A percentile compares a stretch with the other conserved stretches of the same genome.
phyloP scores from a whole-genome alignment of 2,113 vertebrate species.

The Atrichornis clamosus region DNA sequence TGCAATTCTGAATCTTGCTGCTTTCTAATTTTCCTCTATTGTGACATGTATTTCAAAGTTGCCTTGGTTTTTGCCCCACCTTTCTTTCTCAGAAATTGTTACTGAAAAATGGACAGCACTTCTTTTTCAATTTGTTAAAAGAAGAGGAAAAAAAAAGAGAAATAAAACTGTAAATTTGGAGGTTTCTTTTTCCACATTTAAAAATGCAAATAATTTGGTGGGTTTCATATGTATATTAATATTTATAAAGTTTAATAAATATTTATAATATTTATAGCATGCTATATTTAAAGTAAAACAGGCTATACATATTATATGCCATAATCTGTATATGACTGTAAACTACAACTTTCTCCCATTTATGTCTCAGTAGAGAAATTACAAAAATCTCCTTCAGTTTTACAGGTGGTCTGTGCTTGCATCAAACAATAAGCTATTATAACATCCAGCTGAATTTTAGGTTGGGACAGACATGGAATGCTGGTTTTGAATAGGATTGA shows the following conservation, averaged over 20 bases:
- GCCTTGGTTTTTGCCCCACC: background rate
- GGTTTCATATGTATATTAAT: background rate
- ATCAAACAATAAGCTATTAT: background rate
- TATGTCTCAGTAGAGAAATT: background rate
- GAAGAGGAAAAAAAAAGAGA: background rate
- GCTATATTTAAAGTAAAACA: background rate
- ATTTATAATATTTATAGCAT: background rate
- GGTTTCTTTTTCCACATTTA: background rate
- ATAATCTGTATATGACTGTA: background rate
- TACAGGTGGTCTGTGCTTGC: background rate
- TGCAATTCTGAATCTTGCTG: background rate
- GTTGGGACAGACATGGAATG: background rate
- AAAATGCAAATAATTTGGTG: background rate
- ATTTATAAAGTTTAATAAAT: background rate
- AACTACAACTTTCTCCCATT: background rate
- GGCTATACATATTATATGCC: background rate
- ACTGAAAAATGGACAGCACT: background rate
- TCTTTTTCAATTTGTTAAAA: background rate
- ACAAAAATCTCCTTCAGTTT: background rate
- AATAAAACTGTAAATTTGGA: background rate
- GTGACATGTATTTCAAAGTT: background rate
- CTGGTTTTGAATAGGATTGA: background rate
- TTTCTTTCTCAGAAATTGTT: background rate
- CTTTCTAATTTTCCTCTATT: background rate
- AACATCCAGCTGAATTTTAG: background rate